Evolutionary conservation across 2,888 invertebrate genomes (phyloP).

Genomic region (Macroteleia sp.): DNA sequence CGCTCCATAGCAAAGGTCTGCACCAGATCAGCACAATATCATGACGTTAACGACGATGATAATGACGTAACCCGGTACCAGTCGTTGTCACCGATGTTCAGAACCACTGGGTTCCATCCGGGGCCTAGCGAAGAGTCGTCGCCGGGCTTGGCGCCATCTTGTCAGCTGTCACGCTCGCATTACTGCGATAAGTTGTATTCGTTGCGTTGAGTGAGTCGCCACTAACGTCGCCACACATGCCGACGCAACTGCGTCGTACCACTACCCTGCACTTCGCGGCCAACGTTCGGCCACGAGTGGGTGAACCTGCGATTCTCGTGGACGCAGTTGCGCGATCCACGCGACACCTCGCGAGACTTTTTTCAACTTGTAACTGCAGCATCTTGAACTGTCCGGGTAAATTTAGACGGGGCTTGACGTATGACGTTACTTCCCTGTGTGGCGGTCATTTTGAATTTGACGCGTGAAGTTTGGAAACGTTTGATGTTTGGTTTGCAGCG

Average conservation of each 20-base stretch:
- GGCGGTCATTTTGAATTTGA: constrained; percentile 4
- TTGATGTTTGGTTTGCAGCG: not conserved
- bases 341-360: constrained; percentile 2
- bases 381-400: too few species aligned
- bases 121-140: constrained; percentile 83
- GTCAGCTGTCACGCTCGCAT: constrained; percentile 76
- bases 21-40: constrained; percentile 74
- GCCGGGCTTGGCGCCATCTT: constrained; percentile 85
- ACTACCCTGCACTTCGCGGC: constrained; percentile 33
- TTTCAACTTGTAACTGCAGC: not conserved
- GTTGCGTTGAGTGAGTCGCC: constrained; percentile 17
- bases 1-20: constrained; percentile 69
- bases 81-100: not conserved
- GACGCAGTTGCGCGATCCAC: not conserved
- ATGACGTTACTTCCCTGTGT: not conserved
- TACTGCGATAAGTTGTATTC: constrained; percentile 23
- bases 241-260: constrained; percentile 34
- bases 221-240: constrained; percentile 47
- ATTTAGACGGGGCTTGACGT: constrained; percentile 9
- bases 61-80: constrained; percentile 30
- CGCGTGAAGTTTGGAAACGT: not conserved
- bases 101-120: constrained; percentile 79
- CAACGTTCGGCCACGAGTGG: constrained; percentile 59
- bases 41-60: constrained; percentile 85
- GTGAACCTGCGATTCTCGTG: constrained; percentile 20